These are phyloP conservation scores for Axinella damicornis DNA, from an alignment of 37 sponge, comb jelly and placozoan genomes.

Conservation along the genomic window DNA sequence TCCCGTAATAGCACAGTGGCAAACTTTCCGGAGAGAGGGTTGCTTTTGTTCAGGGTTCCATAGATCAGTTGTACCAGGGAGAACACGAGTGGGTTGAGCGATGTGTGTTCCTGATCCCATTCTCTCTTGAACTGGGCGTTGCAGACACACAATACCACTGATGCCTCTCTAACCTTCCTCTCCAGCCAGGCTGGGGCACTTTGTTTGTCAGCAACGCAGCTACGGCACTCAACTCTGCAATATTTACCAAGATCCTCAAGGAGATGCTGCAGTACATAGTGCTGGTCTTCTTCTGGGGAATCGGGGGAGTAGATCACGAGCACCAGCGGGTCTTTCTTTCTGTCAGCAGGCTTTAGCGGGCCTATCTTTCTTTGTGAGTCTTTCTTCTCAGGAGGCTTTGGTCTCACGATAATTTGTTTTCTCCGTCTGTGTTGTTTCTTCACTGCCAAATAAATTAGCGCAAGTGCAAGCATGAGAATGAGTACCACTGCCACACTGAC, in stretches of 20 bases:
- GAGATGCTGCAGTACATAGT: slow-evolving; percentile 16
- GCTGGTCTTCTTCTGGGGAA: slow-evolving; percentile 11
- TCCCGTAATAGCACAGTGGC: slow-evolving; percentile 7
- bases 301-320: slow-evolving; percentile 41
- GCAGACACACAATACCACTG: slow-evolving; percentile 29
- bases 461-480: no score
- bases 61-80: slow-evolving; percentile 1
- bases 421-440: no score
- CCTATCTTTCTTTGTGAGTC: no score
- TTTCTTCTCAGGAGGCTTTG: no score
- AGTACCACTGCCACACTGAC: no score
- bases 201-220: not conserved
- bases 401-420: no score
- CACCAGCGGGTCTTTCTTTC: not conserved
- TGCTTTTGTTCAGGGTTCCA: not conserved
- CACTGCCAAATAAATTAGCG: no score
- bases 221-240: not conserved
- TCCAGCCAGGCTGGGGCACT: slow-evolving; percentile 31
- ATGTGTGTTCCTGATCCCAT: not conserved
- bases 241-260: not conserved
- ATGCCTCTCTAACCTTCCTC: not conserved
- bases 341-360: no score
- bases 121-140: slow-evolving; percentile 18
- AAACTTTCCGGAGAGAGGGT: not conserved
- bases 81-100: not conserved